These are phyloP conservation scores for Probaryconus sp. DNA, from an alignment of 1,140 invertebrate genomes.

Conservation along the genomic window DNA sequence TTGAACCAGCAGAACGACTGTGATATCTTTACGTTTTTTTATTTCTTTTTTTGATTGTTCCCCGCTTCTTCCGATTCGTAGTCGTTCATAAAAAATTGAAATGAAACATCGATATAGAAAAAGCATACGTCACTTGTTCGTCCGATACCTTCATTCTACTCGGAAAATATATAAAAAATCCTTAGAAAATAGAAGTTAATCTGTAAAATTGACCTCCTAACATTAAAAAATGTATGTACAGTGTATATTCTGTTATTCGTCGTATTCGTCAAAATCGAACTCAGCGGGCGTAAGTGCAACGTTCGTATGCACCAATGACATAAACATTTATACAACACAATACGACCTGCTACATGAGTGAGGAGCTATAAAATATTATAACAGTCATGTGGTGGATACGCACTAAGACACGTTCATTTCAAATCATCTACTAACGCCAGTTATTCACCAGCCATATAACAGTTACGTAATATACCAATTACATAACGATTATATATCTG, in stretches of 20 bases:
- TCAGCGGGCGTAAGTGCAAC: slow-evolving; percentile 50
- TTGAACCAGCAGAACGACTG: slow-evolving; percentile 1
- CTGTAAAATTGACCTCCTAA: slow-evolving; percentile 58
- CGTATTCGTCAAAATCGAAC: slow-evolving; percentile 57
- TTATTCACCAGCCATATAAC: slow-evolving; percentile 51
- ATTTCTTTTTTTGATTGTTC: slow-evolving; percentile 9
- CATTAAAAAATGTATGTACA: slow-evolving; percentile 60
- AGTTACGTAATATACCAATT: slow-evolving; percentile 50
- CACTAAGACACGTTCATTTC: slow-evolving; percentile 46
- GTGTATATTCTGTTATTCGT: slow-evolving; percentile 51
- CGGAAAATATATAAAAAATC: slow-evolving; percentile 57
- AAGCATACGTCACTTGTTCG: slow-evolving; percentile 17
- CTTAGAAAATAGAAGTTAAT: slow-evolving; percentile 60
- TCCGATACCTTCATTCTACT: slow-evolving; percentile 56
- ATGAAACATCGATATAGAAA: slow-evolving; percentile 20
- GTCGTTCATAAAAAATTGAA: background rate
- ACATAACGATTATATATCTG: slow-evolving; percentile 58
- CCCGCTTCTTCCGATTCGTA: too few species aligned
- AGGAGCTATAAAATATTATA: slow-evolving; percentile 54
- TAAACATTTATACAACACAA: slow-evolving; percentile 57
- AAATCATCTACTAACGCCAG: slow-evolving; percentile 45
- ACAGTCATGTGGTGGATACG: slow-evolving; percentile 50
- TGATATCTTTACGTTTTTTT: slow-evolving; percentile 15
- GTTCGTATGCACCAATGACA: slow-evolving; percentile 39
- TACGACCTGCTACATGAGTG: slow-evolving; percentile 42